A percentile compares a stretch with the other conserved stretches of the same genome.
Conservation (phyloP, 30 jellyfish, hydroid and myxozoan species). For the Pelagia noctiluca region DNA sequence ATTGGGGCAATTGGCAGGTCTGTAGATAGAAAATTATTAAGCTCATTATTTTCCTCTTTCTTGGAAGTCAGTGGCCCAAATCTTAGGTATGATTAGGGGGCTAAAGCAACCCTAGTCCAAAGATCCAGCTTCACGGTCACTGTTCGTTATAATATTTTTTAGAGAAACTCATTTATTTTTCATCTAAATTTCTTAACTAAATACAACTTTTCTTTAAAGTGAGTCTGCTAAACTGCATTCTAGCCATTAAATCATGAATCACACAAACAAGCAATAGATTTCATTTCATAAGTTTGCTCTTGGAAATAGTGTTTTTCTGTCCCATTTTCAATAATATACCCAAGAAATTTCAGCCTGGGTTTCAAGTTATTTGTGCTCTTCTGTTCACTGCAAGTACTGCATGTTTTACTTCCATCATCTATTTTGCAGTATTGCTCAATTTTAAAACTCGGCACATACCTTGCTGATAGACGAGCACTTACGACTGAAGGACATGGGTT, state of each 20-base stretch:
- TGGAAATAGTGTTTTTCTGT: neutral
- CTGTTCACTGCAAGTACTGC: neutral
- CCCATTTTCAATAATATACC: slow-evolving; percentile 31
- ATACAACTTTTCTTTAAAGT: too few species aligned
- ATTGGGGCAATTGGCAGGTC: too few species aligned
- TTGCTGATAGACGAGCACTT: neutral
- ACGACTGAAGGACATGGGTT: neutral
- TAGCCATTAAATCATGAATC: neutral
- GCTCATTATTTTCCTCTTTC: too few species aligned
- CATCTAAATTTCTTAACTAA: too few species aligned
- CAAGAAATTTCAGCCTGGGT: slow-evolving; percentile 43
- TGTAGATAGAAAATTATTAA: too few species aligned
- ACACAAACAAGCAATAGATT: slow-evolving; percentile 42
- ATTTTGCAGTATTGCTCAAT: slow-evolving; percentile 26
- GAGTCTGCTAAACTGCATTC: neutral
- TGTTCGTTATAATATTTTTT: too few species aligned
- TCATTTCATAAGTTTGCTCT: neutral
- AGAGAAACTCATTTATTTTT: too few species aligned
- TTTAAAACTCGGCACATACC: neutral
- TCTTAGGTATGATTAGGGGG: too few species aligned
- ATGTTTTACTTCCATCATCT: neutral
- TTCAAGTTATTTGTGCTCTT: neutral
- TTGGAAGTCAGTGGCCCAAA: too few species aligned
- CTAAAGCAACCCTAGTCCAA: too few species aligned
- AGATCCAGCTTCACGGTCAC: too few species aligned